These are phyloP conservation scores for Aeoliscus strigatus DNA, from an alignment of 2,797 vertebrate genomes.

Conservation along the genomic window DNA sequence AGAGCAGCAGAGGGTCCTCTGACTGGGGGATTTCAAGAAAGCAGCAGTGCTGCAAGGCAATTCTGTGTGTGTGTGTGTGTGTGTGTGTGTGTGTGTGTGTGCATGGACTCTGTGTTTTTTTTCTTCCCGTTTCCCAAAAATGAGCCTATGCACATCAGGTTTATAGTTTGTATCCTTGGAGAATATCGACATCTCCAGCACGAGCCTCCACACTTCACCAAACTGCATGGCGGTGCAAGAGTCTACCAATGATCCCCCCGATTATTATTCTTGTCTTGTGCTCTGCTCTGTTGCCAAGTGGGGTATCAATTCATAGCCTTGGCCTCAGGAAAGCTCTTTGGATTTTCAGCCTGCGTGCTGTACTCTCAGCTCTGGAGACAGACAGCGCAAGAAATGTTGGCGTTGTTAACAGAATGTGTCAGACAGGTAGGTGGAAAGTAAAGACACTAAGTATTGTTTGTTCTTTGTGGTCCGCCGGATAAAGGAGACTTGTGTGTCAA, in stretches of 20 bases:
- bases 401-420: conserved; percentile 11
- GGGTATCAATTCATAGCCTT: conserved; percentile 67
- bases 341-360: conserved; percentile 56
- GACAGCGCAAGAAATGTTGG: conserved; percentile 37
- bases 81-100: conserved; percentile 7
- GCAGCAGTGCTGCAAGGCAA: conserved; percentile 45
- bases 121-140: conserved; percentile 23
- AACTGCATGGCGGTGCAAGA: conserved; percentile 34
- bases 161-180: conserved; percentile 32
- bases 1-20: conserved; percentile 46
- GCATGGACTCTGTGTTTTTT: no score
- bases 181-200: conserved; percentile 47
- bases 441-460: conserved; percentile 28
- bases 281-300: conserved; percentile 62
- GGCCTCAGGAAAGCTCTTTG: conserved; percentile 67
- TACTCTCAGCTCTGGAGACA: conserved; percentile 39
- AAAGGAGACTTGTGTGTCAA: conserved; percentile 23
- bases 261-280: conserved; percentile 59
- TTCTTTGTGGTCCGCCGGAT: conserved; percentile 25
- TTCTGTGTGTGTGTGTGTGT: conserved; percentile 10
- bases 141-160: conserved; percentile 28
- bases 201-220: conserved; percentile 15
- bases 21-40: conserved; percentile 51
- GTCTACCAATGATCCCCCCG: conserved; percentile 53
- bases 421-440: conserved; percentile 19